Conservation (phyloP, 2,113 vertebrate genomes). For the Capricornis sumatraensis region DNA sequence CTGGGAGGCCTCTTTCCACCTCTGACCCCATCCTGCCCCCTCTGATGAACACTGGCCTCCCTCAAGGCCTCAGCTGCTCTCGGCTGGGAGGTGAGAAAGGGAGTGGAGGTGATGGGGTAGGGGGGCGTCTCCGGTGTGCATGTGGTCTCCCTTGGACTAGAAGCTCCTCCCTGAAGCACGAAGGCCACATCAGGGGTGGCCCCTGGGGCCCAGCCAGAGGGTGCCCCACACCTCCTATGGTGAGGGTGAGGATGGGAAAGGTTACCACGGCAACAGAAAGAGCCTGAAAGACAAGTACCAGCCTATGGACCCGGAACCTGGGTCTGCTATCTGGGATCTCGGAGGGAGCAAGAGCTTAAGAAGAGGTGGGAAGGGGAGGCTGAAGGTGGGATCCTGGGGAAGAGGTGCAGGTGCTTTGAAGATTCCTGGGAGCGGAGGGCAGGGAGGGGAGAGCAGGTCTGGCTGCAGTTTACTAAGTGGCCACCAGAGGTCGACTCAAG, state of each 20-base stretch:
- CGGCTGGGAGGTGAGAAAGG: background rate
- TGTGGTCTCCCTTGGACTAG: background rate
- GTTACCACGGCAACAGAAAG: background rate
- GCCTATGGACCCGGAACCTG: background rate
- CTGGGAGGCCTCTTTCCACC: background rate
- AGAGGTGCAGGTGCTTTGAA: background rate
- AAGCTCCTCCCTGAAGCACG: background rate
- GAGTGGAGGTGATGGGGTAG: rapidly evolving
- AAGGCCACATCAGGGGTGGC: background rate
- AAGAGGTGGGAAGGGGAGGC: background rate
- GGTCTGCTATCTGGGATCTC: background rate
- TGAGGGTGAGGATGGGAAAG: background rate
- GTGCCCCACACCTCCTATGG: background rate
- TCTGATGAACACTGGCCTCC: background rate
- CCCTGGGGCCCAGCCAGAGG: background rate
- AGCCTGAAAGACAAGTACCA: background rate
- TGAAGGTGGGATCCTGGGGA: background rate
- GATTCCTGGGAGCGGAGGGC: background rate
- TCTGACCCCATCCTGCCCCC: background rate
- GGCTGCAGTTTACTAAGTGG: constrained; percentile 34
- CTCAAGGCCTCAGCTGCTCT: background rate
- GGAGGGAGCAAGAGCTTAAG: background rate
- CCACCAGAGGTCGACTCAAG: constrained; percentile 64
- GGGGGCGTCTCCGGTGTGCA: background rate
- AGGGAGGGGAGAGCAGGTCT: background rate